Evolutionary conservation across 2,888 invertebrate genomes (phyloP).

Genomic region (Ophion slaviceki): DNA sequence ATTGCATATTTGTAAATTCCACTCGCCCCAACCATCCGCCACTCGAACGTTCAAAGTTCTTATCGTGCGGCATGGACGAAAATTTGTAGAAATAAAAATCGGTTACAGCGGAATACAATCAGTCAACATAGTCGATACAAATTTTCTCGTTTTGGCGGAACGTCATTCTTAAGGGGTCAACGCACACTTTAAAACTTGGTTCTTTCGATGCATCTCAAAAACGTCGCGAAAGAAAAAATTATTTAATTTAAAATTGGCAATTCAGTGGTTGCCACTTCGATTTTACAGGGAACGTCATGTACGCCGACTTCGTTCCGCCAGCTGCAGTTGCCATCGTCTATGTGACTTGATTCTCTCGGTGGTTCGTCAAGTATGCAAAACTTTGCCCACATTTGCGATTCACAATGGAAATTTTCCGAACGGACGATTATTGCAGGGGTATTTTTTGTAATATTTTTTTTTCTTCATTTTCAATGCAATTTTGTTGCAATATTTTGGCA

Average conservation of each 20-base stretch:
- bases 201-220: neutral
- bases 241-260: neutral
- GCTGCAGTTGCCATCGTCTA: slow-evolving; percentile 10
- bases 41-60: too few species aligned
- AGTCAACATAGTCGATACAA: too few species aligned
- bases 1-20: too few species aligned
- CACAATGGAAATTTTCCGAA: slow-evolving; percentile 73
- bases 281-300: neutral
- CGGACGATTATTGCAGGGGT: neutral
- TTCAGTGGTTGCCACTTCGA: neutral
- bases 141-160: too few species aligned
- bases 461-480: neutral
- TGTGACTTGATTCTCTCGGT: slow-evolving; percentile 18
- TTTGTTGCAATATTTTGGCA: too few species aligned
- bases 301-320: slow-evolving; percentile 1
- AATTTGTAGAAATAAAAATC: too few species aligned
- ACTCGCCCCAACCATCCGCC: too few species aligned
- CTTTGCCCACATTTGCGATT: slow-evolving; percentile 69
- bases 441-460: slow-evolving; percentile 2
- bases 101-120: too few species aligned
- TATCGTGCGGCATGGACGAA: too few species aligned
- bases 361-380: slow-evolving; percentile 74
- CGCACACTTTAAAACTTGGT: too few species aligned
- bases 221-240: neutral
- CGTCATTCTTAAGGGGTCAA: too few species aligned